phyloP scores from a whole-genome alignment of 1,140 invertebrate genomes.

The Drosophila prosaltans region DNA sequence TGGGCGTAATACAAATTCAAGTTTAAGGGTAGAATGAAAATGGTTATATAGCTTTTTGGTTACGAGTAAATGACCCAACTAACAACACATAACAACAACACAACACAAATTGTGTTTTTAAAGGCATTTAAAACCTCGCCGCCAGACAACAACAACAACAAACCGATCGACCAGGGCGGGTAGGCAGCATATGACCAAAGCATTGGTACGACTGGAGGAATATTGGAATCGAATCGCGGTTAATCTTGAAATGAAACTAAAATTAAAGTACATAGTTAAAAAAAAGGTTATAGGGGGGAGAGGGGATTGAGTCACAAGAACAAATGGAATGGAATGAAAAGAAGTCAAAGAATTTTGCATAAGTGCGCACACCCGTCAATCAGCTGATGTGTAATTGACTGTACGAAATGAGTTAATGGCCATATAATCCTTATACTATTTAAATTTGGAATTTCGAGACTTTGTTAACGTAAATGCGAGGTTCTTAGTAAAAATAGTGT shows the following conservation, averaged over 20 bases:
- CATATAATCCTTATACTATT: too few species aligned
- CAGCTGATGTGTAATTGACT: not conserved
- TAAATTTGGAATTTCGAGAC: too few species aligned
- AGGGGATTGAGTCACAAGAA: not conserved
- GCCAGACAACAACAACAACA: not conserved
- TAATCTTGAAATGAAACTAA: not conserved
- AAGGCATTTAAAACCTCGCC: not conserved
- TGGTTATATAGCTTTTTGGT: not conserved
- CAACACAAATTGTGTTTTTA: not conserved
- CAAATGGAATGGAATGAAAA: constrained; percentile 7
- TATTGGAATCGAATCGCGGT: not conserved
- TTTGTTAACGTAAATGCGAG: too few species aligned
- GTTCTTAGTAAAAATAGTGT: not conserved
- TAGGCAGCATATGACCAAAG: not conserved
- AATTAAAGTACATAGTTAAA: not conserved
- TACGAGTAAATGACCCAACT: not conserved
- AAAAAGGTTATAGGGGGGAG: not conserved
- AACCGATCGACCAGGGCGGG: not conserved
- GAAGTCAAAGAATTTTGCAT: not conserved
- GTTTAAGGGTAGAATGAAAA: not conserved
- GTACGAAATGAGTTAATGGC: too few species aligned
- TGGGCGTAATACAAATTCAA: not conserved
- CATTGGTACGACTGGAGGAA: not conserved
- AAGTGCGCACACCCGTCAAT: not conserved
- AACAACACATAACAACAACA: not conserved